Evolutionary conservation across 2,113 vertebrate genomes (phyloP), one percentile per base, ranked within the genome.

Genomic region (Haemorhous mexicanus): DNA sequence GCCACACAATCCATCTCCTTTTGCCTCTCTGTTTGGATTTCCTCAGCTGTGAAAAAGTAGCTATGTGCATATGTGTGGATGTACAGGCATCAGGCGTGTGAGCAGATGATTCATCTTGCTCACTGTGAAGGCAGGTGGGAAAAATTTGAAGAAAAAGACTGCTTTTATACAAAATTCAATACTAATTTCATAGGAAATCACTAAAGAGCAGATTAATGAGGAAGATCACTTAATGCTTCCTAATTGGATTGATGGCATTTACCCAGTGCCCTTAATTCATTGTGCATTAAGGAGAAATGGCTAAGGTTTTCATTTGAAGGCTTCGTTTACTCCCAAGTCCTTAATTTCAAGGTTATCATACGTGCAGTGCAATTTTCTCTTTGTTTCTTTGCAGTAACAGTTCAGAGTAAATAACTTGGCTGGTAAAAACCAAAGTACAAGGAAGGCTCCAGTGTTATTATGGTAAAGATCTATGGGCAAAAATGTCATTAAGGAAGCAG

Each of bases 211-310:
- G 92, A 96, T 95, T 92, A 93, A 95, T 87, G 74, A 89, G 56
- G 85, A 84, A 80, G 58, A 84, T 73, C 53, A 61, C 70, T 86
- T 76, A 72, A 59, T 87, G 47, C 32, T 88, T 94, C 53, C 90
- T 91, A 93, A 97, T 95, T 91, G 92, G 88, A 78, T 93, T 91
- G 84, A 89, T 74, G 47, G 81, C 78, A 76, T 89, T 94, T 93
- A 72, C n/a, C 47, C 32, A 24, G 61, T 83, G 88, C 44, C 69
- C 52, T 86, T 96, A 86, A 94, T 96, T 52, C 47, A 53, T 81
- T 83, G 52, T 75, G 49, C 63, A 88, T 69, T 75, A 85, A 67
- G 37, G 74, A 93, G 69, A 93, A 91, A 89, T 75, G n/a, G 55
- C 33, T 26, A 44, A 63, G 15, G 43, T 58, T 82, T 92, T 85